Evolutionary conservation across 2,888 invertebrate genomes (phyloP).

Genomic region (Lysandra coridon): DNA sequence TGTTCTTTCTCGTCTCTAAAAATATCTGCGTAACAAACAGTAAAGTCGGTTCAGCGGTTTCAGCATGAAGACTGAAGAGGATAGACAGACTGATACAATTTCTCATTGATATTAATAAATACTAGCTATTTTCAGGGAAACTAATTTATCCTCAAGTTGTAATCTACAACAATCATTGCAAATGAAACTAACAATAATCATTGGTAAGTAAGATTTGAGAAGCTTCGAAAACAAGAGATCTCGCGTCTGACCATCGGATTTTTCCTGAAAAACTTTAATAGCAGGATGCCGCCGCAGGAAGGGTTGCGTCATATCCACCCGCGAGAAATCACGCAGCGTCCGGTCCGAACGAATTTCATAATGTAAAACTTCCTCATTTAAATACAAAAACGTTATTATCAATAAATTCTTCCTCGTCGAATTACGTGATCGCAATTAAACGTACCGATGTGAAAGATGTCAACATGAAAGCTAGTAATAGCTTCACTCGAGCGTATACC

Average conservation of each 20-base stretch:
- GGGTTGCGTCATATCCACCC: slow-evolving; percentile 40
- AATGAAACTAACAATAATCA: neutral
- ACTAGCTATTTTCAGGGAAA: too few relatives aligned
- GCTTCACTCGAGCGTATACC: slow-evolving; percentile 51
- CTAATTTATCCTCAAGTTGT: too few relatives aligned
- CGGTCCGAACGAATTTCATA: slow-evolving; percentile 39
- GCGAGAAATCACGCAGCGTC: slow-evolving; percentile 43
- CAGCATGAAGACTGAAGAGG: too few relatives aligned
- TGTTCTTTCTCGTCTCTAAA: too few relatives aligned
- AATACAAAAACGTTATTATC: neutral
- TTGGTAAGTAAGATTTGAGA: neutral
- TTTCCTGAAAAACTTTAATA: slow-evolving; percentile 27
- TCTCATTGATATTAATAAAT: too few relatives aligned
- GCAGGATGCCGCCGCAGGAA: slow-evolving; percentile 39
- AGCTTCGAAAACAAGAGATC: neutral
- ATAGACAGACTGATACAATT: too few relatives aligned
- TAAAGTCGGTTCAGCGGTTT: too few relatives aligned
- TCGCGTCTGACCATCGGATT: neutral
- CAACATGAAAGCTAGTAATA: slow-evolving; percentile 69
- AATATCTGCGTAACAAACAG: too few relatives aligned
- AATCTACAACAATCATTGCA: too few relatives aligned
- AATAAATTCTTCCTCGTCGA: slow-evolving; percentile 21
- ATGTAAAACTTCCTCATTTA: slow-evolving; percentile 39
- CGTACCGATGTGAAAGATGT: slow-evolving; percentile 45
- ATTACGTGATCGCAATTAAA: slow-evolving; percentile 31